A percentile compares a stretch with the other conserved stretches of the same genome.
phyloP scores from a whole-genome alignment of 1,140 invertebrate genomes.

The Papilio helenus region DNA sequence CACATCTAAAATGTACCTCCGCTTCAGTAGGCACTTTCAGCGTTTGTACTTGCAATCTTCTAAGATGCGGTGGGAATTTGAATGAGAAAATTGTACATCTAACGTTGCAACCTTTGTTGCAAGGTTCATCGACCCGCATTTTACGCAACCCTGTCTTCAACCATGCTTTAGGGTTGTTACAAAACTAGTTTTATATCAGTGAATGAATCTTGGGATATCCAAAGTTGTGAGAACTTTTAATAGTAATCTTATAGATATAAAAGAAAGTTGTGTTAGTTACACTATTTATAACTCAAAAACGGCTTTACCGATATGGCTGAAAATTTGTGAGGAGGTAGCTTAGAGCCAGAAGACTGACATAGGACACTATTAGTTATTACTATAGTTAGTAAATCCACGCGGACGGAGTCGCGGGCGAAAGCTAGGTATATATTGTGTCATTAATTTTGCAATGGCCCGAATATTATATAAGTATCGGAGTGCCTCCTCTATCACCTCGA shows the following conservation, averaged over 20 bases:
- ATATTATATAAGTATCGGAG: too few species aligned
- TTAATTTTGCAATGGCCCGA: too few species aligned
- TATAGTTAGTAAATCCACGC: too few species aligned
- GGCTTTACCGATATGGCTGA: too few species aligned
- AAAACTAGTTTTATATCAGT: not conserved
- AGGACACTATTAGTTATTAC: too few species aligned
- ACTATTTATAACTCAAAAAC: too few species aligned
- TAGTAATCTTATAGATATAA: not conserved
- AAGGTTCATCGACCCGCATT: not conserved
- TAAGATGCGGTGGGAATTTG: constrained; percentile 25
- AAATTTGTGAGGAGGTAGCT: too few species aligned
- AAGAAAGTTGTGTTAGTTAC: too few species aligned
- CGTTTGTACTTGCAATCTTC: constrained; percentile 6
- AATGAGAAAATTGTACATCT: constrained; percentile 29
- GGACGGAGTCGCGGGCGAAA: too few species aligned
- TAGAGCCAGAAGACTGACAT: too few species aligned
- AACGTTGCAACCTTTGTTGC: constrained; percentile 20
- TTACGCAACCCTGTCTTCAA: constrained; percentile 4
- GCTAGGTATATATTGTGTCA: too few species aligned
- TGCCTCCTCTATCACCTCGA: too few species aligned
- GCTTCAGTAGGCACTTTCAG: not conserved
- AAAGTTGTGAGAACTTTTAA: not conserved
- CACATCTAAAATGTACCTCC: not conserved
- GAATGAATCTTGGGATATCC: not conserved
- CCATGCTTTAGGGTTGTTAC: not conserved